Evolutionary conservation across 2,888 invertebrate genomes (phyloP).

Genomic region (Harpalus rufipes): DNA sequence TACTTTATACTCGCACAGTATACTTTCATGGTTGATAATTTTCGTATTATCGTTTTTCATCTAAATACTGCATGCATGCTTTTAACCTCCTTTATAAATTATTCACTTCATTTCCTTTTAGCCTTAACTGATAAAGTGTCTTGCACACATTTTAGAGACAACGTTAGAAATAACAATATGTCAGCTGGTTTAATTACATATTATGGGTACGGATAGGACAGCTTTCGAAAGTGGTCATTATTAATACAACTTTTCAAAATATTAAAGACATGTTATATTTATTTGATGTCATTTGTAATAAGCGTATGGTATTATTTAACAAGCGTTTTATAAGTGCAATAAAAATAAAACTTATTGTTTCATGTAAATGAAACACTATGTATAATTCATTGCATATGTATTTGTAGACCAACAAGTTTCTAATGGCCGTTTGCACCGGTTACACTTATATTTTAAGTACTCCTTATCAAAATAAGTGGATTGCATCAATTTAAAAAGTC

Average conservation of each 20-base stretch:
- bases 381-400: too few relatives aligned
- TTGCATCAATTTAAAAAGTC: too few relatives aligned
- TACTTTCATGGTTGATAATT: conserved; percentile 20
- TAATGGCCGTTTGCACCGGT: too few relatives aligned
- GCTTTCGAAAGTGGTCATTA: neutral
- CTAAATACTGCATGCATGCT: conserved; percentile 29
- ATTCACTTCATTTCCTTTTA: conserved; percentile 34
- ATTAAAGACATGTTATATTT: too few relatives aligned
- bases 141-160: neutral
- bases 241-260: neutral
- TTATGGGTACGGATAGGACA: neutral
- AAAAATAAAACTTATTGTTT: too few relatives aligned
- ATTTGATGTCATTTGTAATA: too few relatives aligned
- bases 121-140: neutral
- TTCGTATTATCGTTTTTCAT: conserved; percentile 31
- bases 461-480: too few relatives aligned
- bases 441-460: too few relatives aligned
- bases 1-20: neutral
- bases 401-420: too few relatives aligned
- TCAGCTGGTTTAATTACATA: neutral
- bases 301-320: too few relatives aligned
- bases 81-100: conserved; percentile 22
- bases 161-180: neutral
- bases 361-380: too few relatives aligned
- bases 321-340: too few relatives aligned